phyloP scores from a whole-genome alignment of 2,113 vertebrate species.

The Oceanites oceanicus region DNA sequence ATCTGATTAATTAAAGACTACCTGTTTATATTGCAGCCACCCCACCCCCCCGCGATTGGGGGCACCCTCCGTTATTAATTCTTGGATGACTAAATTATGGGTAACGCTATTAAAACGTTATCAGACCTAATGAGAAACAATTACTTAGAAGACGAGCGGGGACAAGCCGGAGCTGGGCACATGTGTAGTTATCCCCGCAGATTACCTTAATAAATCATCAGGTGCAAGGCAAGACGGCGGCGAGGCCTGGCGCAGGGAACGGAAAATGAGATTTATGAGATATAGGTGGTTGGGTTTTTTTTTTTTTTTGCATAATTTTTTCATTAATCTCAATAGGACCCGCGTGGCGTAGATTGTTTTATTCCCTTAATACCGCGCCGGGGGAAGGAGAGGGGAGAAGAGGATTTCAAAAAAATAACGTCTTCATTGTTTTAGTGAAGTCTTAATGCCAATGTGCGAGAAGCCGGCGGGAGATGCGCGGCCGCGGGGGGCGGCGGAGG shows the following conservation, averaged over 20 bases:
- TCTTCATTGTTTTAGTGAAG: conserved; percentile 91
- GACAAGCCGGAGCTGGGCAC: conserved; percentile 76
- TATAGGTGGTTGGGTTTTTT: conserved; percentile 51
- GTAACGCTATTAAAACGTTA: conserved; percentile 91
- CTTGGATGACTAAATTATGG: conserved; percentile 88
- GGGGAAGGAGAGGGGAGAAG: conserved; percentile 15
- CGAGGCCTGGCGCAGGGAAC: conserved; percentile 82
- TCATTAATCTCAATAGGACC: conserved; percentile 93
- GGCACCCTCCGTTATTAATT: conserved; percentile 72
- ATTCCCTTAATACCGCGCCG: conserved; percentile 85
- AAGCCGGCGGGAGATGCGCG: conserved; percentile 10
- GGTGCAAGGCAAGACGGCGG: conserved; percentile 75
- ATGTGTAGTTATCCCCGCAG: conserved; percentile 74
- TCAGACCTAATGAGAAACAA: conserved; percentile 92
- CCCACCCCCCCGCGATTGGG: not conserved
- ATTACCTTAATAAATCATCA: conserved; percentile 91
- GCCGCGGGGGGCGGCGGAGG: not conserved
- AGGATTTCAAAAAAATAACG: conserved; percentile 73
- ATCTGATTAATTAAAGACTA: conserved; percentile 70
- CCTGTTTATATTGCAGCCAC: conserved; percentile 39
- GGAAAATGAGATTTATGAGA: conserved; percentile 79
- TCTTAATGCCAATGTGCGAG: conserved; percentile 82
- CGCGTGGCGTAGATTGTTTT: conserved; percentile 85
- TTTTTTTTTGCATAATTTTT: conserved; percentile 84
- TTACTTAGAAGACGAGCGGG: conserved; percentile 85